These are phyloP conservation scores for Rhynchotus rufescens DNA, from an alignment of 2,797 vertebrate species.

Conservation along the genomic window DNA sequence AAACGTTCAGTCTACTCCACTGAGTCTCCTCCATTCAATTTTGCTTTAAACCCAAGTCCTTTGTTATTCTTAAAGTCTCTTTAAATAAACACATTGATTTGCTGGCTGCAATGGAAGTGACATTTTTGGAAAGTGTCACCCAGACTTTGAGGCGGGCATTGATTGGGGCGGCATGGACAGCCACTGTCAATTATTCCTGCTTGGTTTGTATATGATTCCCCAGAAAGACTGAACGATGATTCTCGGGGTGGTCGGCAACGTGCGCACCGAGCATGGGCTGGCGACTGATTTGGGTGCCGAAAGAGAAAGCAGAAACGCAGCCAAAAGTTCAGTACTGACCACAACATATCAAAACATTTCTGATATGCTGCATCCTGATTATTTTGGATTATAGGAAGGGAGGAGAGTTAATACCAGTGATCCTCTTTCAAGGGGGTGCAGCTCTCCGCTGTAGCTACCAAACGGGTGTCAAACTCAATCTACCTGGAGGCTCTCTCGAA, in stretches of 20 bases:
- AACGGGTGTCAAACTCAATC: neutral
- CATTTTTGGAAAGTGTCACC: slow-evolving; percentile 84
- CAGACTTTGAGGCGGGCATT: slow-evolving; percentile 84
- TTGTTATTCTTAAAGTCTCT: slow-evolving; percentile 85
- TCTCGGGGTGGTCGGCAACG: slow-evolving; percentile 38
- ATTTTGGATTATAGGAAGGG: neutral
- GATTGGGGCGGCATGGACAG: slow-evolving; percentile 83
- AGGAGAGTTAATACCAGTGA: neutral
- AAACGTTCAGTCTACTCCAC: slow-evolving; percentile 59
- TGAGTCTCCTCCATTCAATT: slow-evolving; percentile 12
- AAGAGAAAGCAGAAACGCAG: neutral
- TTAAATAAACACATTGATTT: slow-evolving; percentile 90
- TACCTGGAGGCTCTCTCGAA: neutral
- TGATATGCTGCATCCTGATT: neutral
- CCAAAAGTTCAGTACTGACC: neutral
- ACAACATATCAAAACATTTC: neutral
- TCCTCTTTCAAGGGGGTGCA: neutral
- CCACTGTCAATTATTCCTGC: slow-evolving; percentile 82
- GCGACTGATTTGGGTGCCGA: neutral
- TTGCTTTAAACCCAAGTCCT: slow-evolving; percentile 72
- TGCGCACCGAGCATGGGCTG: neutral
- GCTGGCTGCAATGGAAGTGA: slow-evolving; percentile 81
- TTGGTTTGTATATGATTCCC: slow-evolving; percentile 77
- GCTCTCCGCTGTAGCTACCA: neutral
- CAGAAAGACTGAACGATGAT: slow-evolving; percentile 67